A percentile compares a stretch with the other conserved stretches of the same genome.
Conservation (phyloP, 2,797 vertebrate species). For the Spondyliosoma cantharus region DNA sequence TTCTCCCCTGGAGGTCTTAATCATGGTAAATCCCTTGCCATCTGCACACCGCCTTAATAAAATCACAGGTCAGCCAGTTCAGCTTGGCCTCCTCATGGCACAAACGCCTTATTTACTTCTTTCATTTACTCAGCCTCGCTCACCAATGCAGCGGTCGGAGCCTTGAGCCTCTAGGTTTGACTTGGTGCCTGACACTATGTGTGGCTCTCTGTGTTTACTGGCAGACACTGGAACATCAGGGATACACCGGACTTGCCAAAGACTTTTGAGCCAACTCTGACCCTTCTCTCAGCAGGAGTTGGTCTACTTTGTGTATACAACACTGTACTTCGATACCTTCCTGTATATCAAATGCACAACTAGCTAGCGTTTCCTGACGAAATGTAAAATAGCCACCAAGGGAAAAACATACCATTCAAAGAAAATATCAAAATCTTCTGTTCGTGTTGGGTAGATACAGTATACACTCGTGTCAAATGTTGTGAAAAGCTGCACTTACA, state of each 20-base stretch:
- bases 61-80: slow-evolving; percentile 64
- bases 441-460: background rate
- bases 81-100: slow-evolving; percentile 49
- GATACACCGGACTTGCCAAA: background rate
- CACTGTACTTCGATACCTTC: slow-evolving; percentile 4
- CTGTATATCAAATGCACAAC: slow-evolving; percentile 13
- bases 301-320: background rate
- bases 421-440: background rate
- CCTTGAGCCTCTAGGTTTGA: slow-evolving; percentile 37
- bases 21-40: slow-evolving; percentile 9
- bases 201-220: slow-evolving; percentile 58
- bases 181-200: slow-evolving; percentile 45
- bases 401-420: slow-evolving; percentile 12
- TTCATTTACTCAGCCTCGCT: slow-evolving; percentile 55
- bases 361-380: background rate
- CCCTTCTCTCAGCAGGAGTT: slow-evolving; percentile 5
- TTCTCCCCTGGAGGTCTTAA: slow-evolving; percentile 40
- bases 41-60: slow-evolving; percentile 24
- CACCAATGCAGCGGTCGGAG: slow-evolving; percentile 57
- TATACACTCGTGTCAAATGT: background rate
- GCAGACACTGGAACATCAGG: slow-evolving; percentile 49
- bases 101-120: slow-evolving; percentile 66
- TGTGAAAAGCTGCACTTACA: background rate
- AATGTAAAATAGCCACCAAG: slow-evolving; percentile 7
- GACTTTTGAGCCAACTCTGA: slow-evolving; percentile 14